Evolutionary conservation across 2,888 invertebrate species (phyloP).

Genomic region (Blastobasis adustella): DNA sequence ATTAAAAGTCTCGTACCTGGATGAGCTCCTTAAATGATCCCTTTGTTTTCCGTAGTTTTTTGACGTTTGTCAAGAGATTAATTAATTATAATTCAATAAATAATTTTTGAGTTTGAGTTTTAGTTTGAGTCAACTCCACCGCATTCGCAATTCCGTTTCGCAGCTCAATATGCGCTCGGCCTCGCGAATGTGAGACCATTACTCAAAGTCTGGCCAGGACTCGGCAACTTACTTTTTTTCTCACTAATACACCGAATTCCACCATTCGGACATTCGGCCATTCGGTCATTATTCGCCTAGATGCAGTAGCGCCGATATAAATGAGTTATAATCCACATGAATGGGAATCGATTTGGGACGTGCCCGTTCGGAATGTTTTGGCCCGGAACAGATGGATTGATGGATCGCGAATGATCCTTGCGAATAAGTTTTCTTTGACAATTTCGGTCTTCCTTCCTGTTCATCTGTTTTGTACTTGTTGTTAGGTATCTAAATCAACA

Average conservation of each 20-base stretch:
- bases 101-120: too few relatives aligned
- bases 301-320: slow-evolving; percentile 21
- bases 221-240: slow-evolving; percentile 41
- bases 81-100: too few relatives aligned
- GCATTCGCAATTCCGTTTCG: slow-evolving; percentile 15
- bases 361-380: background rate
- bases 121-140: slow-evolving; percentile 16
- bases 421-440: too few relatives aligned
- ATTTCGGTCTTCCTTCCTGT: too few relatives aligned
- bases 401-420: too few relatives aligned
- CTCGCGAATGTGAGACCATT: slow-evolving; percentile 58
- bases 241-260: slow-evolving; percentile 34
- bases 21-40: too few relatives aligned
- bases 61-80: too few relatives aligned
- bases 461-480: too few relatives aligned
- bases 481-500: too few relatives aligned
- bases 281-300: slow-evolving; percentile 20
- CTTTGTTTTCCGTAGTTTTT: too few relatives aligned
- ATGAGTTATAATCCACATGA: slow-evolving; percentile 22
- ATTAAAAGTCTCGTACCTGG: too few relatives aligned
- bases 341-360: slow-evolving; percentile 16
- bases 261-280: too few relatives aligned
- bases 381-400: slow-evolving; percentile 2
- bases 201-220: slow-evolving; percentile 53
- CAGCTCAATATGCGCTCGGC: slow-evolving; percentile 58